phyloP scores from a whole-genome alignment of 2,113 vertebrate species.

The Monarcha castaneiventris region DNA sequence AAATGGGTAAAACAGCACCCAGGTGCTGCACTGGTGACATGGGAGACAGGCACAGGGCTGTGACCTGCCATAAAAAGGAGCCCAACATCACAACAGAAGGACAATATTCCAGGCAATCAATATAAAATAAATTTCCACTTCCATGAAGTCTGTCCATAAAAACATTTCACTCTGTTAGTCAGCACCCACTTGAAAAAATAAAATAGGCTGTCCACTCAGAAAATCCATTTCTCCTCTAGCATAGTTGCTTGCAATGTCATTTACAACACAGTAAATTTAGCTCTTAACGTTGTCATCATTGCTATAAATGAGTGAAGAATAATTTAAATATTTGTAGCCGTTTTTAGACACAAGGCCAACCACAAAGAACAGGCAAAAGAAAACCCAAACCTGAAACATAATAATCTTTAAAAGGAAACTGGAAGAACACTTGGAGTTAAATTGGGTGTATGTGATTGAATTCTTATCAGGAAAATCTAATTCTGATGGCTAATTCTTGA shows the following conservation, averaged over 20 bases:
- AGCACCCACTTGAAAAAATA: neutral
- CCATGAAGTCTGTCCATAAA: neutral
- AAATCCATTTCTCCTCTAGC: neutral
- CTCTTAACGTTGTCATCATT: neutral
- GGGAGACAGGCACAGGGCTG: neutral
- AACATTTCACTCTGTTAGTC: neutral
- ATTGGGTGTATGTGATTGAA: neutral
- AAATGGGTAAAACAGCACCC: neutral
- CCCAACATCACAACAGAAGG: rapidly evolving
- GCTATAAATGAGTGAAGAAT: constrained; percentile 28
- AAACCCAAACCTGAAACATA: neutral
- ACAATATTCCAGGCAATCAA: neutral
- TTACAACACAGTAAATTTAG: neutral
- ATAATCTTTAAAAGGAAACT: neutral
- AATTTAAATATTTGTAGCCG: neutral
- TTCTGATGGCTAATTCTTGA: neutral
- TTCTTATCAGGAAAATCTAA: neutral
- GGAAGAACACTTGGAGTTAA: neutral
- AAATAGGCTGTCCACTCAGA: neutral
- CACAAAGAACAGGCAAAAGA: neutral
- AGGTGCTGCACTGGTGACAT: neutral
- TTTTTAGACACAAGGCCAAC: neutral
- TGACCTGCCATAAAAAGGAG: neutral
- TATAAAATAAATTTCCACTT: neutral
- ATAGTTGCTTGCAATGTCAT: neutral